Conservation (phyloP, 2,888 invertebrate genomes). For the Campopleginae sp. region DNA sequence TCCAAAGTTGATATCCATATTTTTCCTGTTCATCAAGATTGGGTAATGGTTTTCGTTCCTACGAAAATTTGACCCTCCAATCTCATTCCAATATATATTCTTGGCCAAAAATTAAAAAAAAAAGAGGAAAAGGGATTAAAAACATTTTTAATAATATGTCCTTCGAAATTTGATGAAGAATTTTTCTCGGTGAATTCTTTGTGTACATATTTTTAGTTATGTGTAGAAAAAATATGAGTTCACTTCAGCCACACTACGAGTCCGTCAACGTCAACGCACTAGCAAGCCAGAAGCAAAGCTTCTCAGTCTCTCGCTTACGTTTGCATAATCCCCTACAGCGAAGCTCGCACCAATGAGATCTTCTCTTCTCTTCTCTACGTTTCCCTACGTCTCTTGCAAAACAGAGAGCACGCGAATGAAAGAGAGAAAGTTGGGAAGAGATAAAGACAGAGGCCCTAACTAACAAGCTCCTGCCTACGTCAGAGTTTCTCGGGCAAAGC, state of each 20-base stretch:
- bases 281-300: slow-evolving; percentile 42
- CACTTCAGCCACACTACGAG: slow-evolving; percentile 37
- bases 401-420: slow-evolving; percentile 14
- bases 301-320: slow-evolving; percentile 71
- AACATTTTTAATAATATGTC: not conserved
- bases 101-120: not conserved
- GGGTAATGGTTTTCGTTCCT: not conserved
- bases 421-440: not conserved
- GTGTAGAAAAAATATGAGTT: slow-evolving; percentile 13
- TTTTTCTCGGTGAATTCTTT: not conserved
- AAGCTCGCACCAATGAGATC: slow-evolving; percentile 74
- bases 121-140: not conserved
- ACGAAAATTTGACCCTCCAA: not conserved
- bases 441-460: slow-evolving; percentile 47
- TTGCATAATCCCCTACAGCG: slow-evolving; percentile 80
- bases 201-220: slow-evolving; percentile 13
- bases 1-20: not conserved
- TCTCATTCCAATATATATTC: not conserved
- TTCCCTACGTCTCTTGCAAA: slow-evolving; percentile 54
- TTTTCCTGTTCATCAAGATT: not conserved
- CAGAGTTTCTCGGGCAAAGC: slow-evolving; percentile 49
- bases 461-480: slow-evolving; percentile 49
- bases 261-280: slow-evolving; percentile 66
- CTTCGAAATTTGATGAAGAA: too few species aligned
- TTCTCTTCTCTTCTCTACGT: slow-evolving; percentile 43